Evolutionary conservation across 1,140 invertebrate species (phyloP).

Genomic region (Ips nitidus): DNA sequence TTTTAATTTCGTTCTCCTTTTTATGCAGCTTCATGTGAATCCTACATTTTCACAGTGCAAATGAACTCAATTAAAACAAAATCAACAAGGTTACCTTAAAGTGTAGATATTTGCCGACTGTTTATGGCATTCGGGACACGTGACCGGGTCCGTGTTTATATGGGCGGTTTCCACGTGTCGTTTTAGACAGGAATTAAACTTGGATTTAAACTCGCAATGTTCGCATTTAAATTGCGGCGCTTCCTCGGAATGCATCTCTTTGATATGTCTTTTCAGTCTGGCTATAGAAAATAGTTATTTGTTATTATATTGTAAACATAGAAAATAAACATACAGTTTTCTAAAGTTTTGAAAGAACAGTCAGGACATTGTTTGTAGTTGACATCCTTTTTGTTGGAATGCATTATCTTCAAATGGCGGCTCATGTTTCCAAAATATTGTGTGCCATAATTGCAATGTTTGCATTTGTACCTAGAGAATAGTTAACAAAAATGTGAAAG

Average conservation of each 20-base stretch:
- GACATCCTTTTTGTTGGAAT: conserved; percentile 16
- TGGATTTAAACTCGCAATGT: conserved; percentile 19
- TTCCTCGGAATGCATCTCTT: conserved; percentile 20
- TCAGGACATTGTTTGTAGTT: conserved; percentile 16
- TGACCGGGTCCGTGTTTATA: conserved; percentile 16
- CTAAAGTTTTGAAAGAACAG: conserved; percentile 20
- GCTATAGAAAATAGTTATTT: conserved; percentile 10
- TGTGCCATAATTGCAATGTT: conserved; percentile 16
- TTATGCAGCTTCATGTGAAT: conserved; percentile 24
- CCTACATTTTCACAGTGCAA: conserved; percentile 1
- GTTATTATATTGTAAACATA: not conserved
- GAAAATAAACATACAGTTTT: conserved; percentile 15
- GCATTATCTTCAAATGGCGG: conserved; percentile 21
- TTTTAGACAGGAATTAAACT: conserved; percentile 24
- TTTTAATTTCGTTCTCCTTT: conserved; percentile 16
- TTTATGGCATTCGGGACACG: conserved; percentile 18
- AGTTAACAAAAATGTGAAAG: not conserved
- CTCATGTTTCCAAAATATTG: conserved; percentile 21
- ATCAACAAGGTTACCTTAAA: conserved; percentile 10
- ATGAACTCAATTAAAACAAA: not conserved
- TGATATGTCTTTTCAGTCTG: conserved; percentile 22
- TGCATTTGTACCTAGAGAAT: conserved; percentile 19
- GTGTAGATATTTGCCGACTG: conserved; percentile 25
- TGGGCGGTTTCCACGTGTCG: conserved; percentile 20
- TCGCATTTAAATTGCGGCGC: conserved; percentile 22